Percentiles rank a stretch among this genome's conserved stretches.
Conservation (phyloP, 2,113 vertebrate genomes). For the Erythrocercus mccallii region DNA sequence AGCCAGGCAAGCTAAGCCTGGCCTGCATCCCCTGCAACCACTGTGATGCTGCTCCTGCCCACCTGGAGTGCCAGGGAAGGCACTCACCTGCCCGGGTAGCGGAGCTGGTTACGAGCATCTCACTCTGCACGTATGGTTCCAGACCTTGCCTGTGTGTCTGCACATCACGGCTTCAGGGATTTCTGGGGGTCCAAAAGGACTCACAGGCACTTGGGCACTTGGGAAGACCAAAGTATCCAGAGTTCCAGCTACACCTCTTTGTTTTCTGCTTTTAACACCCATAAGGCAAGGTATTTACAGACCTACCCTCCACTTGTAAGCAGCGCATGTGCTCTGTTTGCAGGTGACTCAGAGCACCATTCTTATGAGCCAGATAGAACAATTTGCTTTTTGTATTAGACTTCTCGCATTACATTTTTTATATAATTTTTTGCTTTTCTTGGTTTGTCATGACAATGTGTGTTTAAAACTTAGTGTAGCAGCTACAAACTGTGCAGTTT, state of each 20-base stretch:
- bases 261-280: background rate
- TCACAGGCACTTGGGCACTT: background rate
- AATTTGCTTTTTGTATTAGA: background rate
- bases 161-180: fast-evolving
- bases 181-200: background rate
- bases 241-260: background rate
- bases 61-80: background rate
- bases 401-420: background rate
- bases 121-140: fast-evolving
- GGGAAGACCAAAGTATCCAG: background rate
- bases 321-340: background rate
- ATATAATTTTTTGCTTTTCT: background rate
- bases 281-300: background rate
- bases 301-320: background rate
- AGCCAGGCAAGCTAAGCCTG: fast-evolving
- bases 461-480: background rate
- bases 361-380: background rate
- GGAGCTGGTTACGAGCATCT: background rate
- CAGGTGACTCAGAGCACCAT: background rate
- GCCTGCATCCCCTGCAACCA: background rate
- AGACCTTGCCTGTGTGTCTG: background rate
- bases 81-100: background rate
- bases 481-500: background rate
- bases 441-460: background rate
- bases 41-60: background rate